Evolutionary conservation across 2,888 invertebrate genomes (phyloP), one percentile per base, ranked within the genome.

Genomic region (Sericinus montela): DNA sequence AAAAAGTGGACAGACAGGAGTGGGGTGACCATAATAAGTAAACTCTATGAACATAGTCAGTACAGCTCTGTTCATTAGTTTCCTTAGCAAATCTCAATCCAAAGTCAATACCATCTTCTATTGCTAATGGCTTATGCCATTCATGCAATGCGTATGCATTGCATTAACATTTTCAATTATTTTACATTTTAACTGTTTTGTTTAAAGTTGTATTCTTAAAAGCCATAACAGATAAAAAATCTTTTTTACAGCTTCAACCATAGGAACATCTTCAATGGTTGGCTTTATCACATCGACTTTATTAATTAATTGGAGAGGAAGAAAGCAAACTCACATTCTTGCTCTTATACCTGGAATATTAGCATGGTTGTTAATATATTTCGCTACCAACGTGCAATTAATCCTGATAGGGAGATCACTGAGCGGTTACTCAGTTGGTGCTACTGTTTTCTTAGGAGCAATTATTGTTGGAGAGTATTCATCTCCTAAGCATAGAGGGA

Each of bases 381-480:
- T 64, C 11, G 68, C 76, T 0, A 47, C 57, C 0, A 57, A 60
- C 28, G 52, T 77, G 3, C 41, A 65, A 0, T 51, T 56, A 0
- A 60, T 82, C 0, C 57, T 77, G 42, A 50, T 65, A 1, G 79
- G 70, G 0, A 65, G 81, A 45, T 15, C 67, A 1, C 37, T 77
- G 0, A 57, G 66, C 1, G 81, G 80, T 0, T 29, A 78, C 3
- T 60, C 73, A 0, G 60, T 65, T 0, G 74, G 70, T 25, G 67
- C 64, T 0, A 67, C 71, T 0, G 61, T 69, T 0, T 57, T 65
- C 0, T 49, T 80, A 9, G 77, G 76, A 46, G 74, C 77, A 0
- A 64, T 82, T 0, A 64, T 74, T 1, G 72, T 83, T 0, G 79
- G 80, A 39, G 82, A 83, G 55, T 81, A 75, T 43, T 64, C 69